phyloP scores from a whole-genome alignment of 2,888 invertebrate genomes.

The Nymphalis c-album region DNA sequence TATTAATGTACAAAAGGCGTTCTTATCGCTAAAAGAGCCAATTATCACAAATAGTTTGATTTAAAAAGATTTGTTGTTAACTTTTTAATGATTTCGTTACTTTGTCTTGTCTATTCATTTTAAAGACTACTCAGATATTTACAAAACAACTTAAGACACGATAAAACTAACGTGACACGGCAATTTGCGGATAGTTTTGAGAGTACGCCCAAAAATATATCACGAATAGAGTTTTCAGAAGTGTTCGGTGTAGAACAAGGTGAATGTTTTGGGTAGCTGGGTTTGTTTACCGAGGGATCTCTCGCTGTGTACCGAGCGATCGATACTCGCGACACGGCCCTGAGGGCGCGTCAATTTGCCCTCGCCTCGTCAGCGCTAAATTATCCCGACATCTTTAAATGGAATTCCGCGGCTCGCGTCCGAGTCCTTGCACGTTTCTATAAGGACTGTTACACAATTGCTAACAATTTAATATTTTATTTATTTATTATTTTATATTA shows the following conservation, averaged over 20 bases:
- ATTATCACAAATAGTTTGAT: too few species aligned
- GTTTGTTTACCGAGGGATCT: conserved; percentile 59
- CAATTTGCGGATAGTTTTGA: too few species aligned
- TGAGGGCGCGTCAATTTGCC: conserved; percentile 75
- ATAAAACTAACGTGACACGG: too few species aligned
- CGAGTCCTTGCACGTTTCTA: conserved; percentile 57
- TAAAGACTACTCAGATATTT: too few species aligned
- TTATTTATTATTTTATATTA: too few species aligned
- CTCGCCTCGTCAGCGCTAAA: conserved; percentile 78
- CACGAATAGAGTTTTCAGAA: conserved; percentile 8
- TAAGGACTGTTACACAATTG: conserved; percentile 24
- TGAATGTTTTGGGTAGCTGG: conserved; percentile 50
- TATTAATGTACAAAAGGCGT: too few species aligned
- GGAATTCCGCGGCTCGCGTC: conserved; percentile 77
- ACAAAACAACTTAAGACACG: too few species aligned
- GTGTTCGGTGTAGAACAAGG: background rate
- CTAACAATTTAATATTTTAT: too few species aligned
- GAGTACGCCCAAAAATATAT: background rate
- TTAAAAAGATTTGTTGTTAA: too few species aligned
- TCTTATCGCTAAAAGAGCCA: too few species aligned
- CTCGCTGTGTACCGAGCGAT: conserved; percentile 60
- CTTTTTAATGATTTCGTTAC: too few species aligned
- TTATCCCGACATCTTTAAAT: conserved; percentile 81
- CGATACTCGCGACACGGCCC: conserved; percentile 67
- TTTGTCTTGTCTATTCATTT: too few species aligned